A percentile compares a stretch with the other conserved stretches of the same genome.
Conservation (phyloP, 2,888 invertebrate species). For the Stomorhina lunata region DNA sequence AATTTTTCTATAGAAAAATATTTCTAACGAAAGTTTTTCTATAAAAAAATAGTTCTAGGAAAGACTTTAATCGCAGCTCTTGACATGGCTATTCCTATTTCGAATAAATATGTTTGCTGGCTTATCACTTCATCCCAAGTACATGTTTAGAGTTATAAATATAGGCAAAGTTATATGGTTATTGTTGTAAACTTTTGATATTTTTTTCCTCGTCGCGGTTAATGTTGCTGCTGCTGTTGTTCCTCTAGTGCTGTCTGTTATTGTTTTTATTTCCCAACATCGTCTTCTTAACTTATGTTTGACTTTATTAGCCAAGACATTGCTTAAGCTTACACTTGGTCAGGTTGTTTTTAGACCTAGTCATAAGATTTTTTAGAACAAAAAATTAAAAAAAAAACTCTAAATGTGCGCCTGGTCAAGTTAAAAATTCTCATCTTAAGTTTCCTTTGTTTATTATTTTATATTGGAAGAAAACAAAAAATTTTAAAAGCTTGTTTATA, state of each 20-base stretch:
- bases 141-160: conserved; percentile 64
- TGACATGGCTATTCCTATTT: not conserved
- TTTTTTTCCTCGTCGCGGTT: conserved; percentile 12
- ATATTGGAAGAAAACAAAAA: not conserved
- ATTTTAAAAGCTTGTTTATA: conserved; percentile 26
- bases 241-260: conserved; percentile 22
- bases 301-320: conserved; percentile 67
- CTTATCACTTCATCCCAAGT: conserved; percentile 22
- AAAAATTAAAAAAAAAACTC: not conserved
- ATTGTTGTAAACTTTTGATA: conserved; percentile 54
- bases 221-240: not conserved
- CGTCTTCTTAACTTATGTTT: conserved; percentile 65
- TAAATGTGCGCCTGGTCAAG: conserved; percentile 1
- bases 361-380: conserved; percentile 12
- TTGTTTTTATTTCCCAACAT: conserved; percentile 32
- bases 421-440: conserved; percentile 55
- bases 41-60: too few species aligned
- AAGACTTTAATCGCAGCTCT: not conserved
- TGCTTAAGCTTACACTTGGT: conserved; percentile 62
- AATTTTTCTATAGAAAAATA: too few species aligned
- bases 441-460: conserved; percentile 58
- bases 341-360: conserved; percentile 38
- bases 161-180: conserved; percentile 66
- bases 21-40: too few species aligned
- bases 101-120: not conserved